Evolutionary conservation across 23 tunicate genomes (phyloP), one percentile per base, ranked within the genome.

Genomic region (Trididemnum miniatum): DNA sequence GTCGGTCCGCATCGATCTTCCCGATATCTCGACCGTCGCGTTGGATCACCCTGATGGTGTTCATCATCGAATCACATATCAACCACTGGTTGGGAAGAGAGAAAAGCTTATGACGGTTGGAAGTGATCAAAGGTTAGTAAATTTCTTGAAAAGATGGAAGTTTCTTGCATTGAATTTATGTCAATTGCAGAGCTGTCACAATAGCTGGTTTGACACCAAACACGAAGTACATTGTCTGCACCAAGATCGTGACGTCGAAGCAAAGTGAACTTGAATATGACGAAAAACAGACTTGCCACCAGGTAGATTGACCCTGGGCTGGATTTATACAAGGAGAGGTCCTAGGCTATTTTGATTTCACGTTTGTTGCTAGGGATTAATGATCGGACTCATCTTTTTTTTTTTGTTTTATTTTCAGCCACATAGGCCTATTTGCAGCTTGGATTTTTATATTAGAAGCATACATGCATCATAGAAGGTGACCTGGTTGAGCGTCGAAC

Each of bases 151-250:
- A n/a, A n/a, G n/a, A n/a, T n/a, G n/a, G n/a, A n/a, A n/a, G n/a
- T n/a, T n/a, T n/a, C n/a, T n/a, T n/a, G n/a, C n/a, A n/a, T n/a
- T n/a, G n/a, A n/a, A n/a, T n/a, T n/a, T n/a, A n/a, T n/a, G n/a
- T 18, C 12, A 49, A 15, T 62, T 62, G 27, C 69, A 62, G 95
- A 37, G 85, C 84, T 28, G 77, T 72, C 0, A 57, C 28, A 25
- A 31, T 89, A 20, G 31, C 62, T 1, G 81, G 79, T 18, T 79
- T 90, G 0, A 72, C 71, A 3, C 89, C 96, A 1, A 52, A 66
- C 49, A 90, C 96, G 2, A n/a, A 40, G 27, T 90, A 90, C 51
- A 22, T 90, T 26, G 80, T 81, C 0, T 90, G 96, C 72, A 67
- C 67, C 5, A 31, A 69, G 20, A 69, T 82, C 15, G 4, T 59